Evolutionary conservation across 2,888 invertebrate genomes (phyloP).

Genomic region (Nycteola revayana): DNA sequence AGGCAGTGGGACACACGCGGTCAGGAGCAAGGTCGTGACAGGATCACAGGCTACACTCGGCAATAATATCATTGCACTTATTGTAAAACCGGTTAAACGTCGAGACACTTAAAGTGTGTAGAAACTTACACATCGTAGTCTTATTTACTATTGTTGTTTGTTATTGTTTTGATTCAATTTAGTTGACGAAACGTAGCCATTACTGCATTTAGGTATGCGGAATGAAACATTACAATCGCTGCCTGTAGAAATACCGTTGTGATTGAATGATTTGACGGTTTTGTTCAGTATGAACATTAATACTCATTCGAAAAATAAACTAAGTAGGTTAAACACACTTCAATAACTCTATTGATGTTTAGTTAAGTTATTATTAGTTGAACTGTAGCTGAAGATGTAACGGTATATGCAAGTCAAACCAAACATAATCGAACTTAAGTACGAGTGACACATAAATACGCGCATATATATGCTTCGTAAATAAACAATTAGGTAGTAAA

Average conservation of each 20-base stretch:
- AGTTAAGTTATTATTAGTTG: constrained; percentile 11
- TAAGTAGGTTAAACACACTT: constrained; percentile 4
- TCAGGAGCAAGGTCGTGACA: constrained; percentile 31
- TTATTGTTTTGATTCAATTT: too few relatives aligned
- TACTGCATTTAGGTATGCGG: too few relatives aligned
- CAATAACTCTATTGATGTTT: constrained; percentile 15
- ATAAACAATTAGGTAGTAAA: too few relatives aligned
- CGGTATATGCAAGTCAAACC: constrained; percentile 18
- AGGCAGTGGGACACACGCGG: constrained; percentile 42
- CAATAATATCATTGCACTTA: constrained; percentile 3
- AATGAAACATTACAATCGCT: too few relatives aligned
- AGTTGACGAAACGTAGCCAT: too few relatives aligned
- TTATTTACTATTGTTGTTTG: too few relatives aligned
- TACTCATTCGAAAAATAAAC: constrained; percentile 3
- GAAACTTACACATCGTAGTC: too few relatives aligned
- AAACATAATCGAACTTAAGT: constrained; percentile 11
- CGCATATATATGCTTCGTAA: too few relatives aligned
- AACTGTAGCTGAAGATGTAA: constrained; percentile 13
- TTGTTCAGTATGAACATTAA: constrained; percentile 8
- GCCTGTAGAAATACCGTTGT: too few relatives aligned
- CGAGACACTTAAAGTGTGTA: too few relatives aligned
- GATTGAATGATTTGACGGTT: too few relatives aligned
- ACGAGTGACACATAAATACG: constrained; percentile 10
- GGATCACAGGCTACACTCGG: constrained; percentile 24
- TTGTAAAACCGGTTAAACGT: constrained; percentile 25